Conservation (phyloP, 35 echinoderm and acorn worm species). For the Anneissia japonica region DNA sequence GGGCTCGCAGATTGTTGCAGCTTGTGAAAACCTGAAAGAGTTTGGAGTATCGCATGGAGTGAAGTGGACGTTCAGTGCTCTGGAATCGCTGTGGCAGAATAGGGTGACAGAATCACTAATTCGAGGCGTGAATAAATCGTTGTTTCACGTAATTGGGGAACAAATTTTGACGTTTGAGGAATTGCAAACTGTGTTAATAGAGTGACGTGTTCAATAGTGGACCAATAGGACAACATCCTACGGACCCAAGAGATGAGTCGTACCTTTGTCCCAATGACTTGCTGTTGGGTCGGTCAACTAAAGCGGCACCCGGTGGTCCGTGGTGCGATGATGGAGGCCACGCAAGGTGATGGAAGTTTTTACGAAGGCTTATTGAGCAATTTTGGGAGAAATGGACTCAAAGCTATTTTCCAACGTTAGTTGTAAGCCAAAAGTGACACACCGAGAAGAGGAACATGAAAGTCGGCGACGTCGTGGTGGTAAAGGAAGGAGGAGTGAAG, state of each 20-base stretch:
- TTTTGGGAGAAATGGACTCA: neutral
- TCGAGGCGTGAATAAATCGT: neutral
- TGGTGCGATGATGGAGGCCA: neutral
- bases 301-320: neutral
- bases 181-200: slow-evolving; percentile 9
- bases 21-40: neutral
- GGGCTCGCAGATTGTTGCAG: slow-evolving; percentile 1
- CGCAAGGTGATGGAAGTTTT: neutral
- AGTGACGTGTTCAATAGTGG: neutral
- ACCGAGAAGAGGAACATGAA: neutral
- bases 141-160: neutral
- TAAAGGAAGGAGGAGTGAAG: neutral
- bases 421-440: neutral
- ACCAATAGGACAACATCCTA: neutral
- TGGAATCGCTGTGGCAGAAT: slow-evolving; percentile 10
- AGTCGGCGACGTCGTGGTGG: neutral
- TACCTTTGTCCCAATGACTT: neutral
- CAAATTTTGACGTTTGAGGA: slow-evolving; percentile 2
- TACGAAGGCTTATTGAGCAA: neutral
- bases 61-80: neutral
- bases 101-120: slow-evolving; percentile 3
- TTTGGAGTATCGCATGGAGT: neutral
- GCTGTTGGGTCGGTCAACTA: neutral
- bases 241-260: neutral
- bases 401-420: neutral